These are phyloP conservation scores for Dicyrtoma fusca DNA, from an alignment of 2,888 invertebrate species.

Conservation along the genomic window DNA sequence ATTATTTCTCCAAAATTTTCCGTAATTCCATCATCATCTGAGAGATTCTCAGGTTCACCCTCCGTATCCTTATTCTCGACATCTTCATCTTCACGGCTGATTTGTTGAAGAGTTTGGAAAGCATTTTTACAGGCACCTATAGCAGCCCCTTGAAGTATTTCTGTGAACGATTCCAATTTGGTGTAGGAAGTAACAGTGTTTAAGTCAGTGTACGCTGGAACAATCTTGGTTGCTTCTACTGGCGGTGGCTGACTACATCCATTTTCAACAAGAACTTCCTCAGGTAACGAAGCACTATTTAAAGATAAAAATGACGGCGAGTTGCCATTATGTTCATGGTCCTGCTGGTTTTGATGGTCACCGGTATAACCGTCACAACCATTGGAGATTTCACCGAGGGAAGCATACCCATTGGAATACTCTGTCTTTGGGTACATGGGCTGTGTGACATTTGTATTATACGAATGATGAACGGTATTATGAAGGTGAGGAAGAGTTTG, in stretches of 20 bases:
- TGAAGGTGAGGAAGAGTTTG: conserved; percentile 18
- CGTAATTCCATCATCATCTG: conserved; percentile 47
- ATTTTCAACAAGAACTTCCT: not conserved
- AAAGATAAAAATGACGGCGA: conserved; percentile 1
- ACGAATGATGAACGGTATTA: conserved; percentile 28
- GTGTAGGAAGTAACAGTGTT: conserved; percentile 68
- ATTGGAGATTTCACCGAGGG: not conserved
- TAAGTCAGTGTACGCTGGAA: conserved; percentile 68
- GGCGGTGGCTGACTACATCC: not conserved
- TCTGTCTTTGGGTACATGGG: conserved; percentile 12
- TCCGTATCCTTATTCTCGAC: conserved; percentile 22
- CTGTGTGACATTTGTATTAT: conserved; percentile 22
- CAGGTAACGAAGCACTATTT: not conserved
- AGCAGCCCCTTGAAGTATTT: conserved; percentile 63
- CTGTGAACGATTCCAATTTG: conserved; percentile 73
- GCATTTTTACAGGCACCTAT: conserved; percentile 48
- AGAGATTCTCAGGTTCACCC: conserved; percentile 25
- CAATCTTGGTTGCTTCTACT: conserved; percentile 54
- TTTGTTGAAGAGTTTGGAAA: conserved; percentile 51
- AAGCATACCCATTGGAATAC: conserved; percentile 30
- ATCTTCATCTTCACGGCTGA: conserved; percentile 45
- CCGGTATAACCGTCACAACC: conserved; percentile 1
- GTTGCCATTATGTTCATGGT: conserved; percentile 4
- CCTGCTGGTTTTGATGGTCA: conserved; percentile 13
- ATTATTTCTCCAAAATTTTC: conserved; percentile 91